Evolutionary conservation across 2,888 invertebrate genomes (phyloP).

Genomic region (Syrista parreyssii): DNA sequence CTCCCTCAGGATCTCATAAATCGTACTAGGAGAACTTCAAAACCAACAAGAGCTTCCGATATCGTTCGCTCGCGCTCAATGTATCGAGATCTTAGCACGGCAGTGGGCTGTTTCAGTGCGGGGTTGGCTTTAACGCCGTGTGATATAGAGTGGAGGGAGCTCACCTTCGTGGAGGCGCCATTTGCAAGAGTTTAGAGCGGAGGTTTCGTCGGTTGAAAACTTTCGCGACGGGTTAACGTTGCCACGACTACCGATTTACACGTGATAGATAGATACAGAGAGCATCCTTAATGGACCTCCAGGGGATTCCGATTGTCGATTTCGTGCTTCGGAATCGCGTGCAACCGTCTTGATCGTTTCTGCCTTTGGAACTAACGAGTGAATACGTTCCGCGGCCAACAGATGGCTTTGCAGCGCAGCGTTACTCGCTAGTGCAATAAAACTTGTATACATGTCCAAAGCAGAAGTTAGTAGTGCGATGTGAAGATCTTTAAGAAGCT

Average conservation of each 20-base stretch:
- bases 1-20: conserved; percentile 62
- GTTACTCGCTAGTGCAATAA: not conserved
- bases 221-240: conserved; percentile 22
- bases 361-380: not conserved
- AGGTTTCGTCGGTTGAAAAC: conserved; percentile 17
- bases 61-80: conserved; percentile 25
- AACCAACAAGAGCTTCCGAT: conserved; percentile 32
- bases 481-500: not conserved
- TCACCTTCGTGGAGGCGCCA: conserved; percentile 1
- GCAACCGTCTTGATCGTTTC: not conserved
- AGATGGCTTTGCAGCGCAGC: not conserved
- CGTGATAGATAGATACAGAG: conserved; percentile 36
- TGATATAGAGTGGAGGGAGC: not conserved
- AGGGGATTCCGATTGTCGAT: conserved; percentile 38
- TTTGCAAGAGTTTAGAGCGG: conserved; percentile 16
- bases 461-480: no score
- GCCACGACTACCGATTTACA: conserved; percentile 38
- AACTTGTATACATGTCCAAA: not conserved
- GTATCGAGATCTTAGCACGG: conserved; percentile 28
- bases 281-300: conserved; percentile 41
- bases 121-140: conserved; percentile 1
- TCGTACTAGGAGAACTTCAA: conserved; percentile 52
- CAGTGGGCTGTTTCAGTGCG: not conserved
- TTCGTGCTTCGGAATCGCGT: conserved; percentile 26
- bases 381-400: not conserved